A percentile compares a stretch with the other conserved stretches of the same genome.
Evolutionary conservation across 2,797 vertebrate genomes (phyloP).

Genomic region (Falco berigora): DNA sequence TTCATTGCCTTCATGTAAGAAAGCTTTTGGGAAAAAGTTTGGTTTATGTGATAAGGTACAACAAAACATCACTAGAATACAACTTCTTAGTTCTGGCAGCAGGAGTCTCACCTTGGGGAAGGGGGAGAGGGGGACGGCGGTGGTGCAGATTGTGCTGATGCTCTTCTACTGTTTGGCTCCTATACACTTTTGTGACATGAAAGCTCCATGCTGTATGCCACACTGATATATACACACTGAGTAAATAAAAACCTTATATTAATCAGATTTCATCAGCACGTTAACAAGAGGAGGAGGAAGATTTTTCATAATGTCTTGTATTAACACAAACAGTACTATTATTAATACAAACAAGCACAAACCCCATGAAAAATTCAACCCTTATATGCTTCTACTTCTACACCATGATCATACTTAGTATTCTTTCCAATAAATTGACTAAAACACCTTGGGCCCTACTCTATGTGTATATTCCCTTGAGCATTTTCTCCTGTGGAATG

Average conservation of each 20-base stretch:
- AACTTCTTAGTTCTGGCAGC: neutral
- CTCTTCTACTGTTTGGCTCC: neutral
- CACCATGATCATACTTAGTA: neutral
- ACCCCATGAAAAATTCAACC: neutral
- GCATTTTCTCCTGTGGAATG: neutral
- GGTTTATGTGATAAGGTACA: neutral
- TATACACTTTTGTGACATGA: neutral
- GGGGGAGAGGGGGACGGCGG: no score
- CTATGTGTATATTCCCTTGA: neutral
- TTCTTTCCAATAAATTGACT: neutral
- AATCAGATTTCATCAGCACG: neutral
- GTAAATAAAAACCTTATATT: neutral
- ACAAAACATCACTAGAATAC: neutral
- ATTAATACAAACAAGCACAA: neutral
- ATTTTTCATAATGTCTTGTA: neutral
- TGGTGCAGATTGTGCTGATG: neutral
- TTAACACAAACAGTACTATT: neutral
- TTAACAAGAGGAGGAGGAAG: neutral
- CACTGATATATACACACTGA: neutral
- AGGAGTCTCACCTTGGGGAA: neutral
- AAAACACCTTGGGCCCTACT: neutral
- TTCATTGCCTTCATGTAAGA: neutral
- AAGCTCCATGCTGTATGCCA: neutral
- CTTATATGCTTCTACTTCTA: neutral
- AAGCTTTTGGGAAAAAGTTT: neutral